Evolutionary conservation across 2,113 vertebrate species (phyloP), one percentile per base, ranked within the genome.

Genomic region (Cichladusa arquata): DNA sequence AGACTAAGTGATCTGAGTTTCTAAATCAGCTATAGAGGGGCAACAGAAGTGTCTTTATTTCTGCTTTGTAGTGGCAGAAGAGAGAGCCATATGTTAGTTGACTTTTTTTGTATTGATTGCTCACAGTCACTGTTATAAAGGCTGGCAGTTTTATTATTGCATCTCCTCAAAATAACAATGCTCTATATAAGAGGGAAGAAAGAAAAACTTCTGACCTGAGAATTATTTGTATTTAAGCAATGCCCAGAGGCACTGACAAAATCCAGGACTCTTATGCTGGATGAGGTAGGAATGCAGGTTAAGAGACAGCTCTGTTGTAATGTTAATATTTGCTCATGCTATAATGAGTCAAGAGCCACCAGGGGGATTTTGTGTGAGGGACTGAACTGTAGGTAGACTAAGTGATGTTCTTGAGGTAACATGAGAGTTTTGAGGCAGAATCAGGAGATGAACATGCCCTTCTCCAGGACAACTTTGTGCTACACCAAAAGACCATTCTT

Each of bases 261-360:
- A 88, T 85, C 76, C 94, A 95, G 94, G 73, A 57, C 83, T 47
- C 74, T 90, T 31, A 42, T 29, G 10, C 66, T 90, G 71, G 74
- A 64, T 92, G 91, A 92, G 54, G 62, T 80, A 94, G 81, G 87
- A 96, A 95, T 92, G 91, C 74, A 85, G 90, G 79, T 86, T 95
- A 88, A 95, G 91, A 95, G 78, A 93, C 81, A 82, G 81, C 50
- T 87, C 66, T 90, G 78, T 74, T 90, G 67, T 62, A 94, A 70
- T 73, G 65, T 90, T 94, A 92, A 86, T 94, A 92, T 94, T 94
- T 93, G 91, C 85, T 92, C 87, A 44, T 65, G 38, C 51, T 85
- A 3, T 80, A 91, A 87, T 57, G 93, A 94, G 44, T 60, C 70
- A 82, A 81, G 71, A 51, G 28, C 76, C 65, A 89, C 29, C 8